Base-by-base conservation (phyloP, 2,888 invertebrate species). In the Agrilus biguttatus region DNA sequence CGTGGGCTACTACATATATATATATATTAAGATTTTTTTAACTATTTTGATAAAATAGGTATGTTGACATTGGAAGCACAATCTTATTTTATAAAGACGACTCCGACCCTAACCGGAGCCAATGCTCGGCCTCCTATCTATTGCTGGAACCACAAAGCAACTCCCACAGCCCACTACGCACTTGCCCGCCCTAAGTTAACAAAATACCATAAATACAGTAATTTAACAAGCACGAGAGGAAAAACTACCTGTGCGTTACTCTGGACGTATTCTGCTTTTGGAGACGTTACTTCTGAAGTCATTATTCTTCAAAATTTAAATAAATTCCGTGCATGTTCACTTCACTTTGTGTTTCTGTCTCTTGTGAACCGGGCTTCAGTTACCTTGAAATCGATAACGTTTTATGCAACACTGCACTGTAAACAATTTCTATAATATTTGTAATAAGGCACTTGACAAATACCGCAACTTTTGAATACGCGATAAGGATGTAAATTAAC, bases 71-170 rank as follows among this genome's bases (percentile, higher is more conserved):
- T 21, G 28, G 21, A 37, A 42, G 44, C 28, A 28, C 10, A 28
- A 28, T 28, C 28, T 28, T 28, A 28, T 28, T 28, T 28, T 28
- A 28, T 28, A 28, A 28, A 39, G 38, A 51, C 45, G 44, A 51
- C 51, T 51, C 54, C 55, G 53, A 54, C 54, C 55, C 51, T 49
- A 49, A 52, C 48, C 51, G 51, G 54, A 55, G 56, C 57, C 54
- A 56, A 59, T 54, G 60, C 56, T 59, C 61, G 59, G 60, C 61
- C 62, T 62, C 60, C 60, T 57, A 52, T 54, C 51, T 50, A 47
- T 50, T 48, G 47, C 49, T 52, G 52, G 54, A 54, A 55, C 56
- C 28, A 53, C 51, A 55, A 55, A 57, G 58, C 50, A 56, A 60
- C 60, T 55, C 60, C 60, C 60, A 59, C 60, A 57, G 51, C 53